Percentiles rank a stretch among this genome's conserved stretches.
These are phyloP conservation scores for Ditylenchus dipsaci DNA, from an alignment of 1,140 invertebrate genomes.

Conservation along the genomic window DNA sequence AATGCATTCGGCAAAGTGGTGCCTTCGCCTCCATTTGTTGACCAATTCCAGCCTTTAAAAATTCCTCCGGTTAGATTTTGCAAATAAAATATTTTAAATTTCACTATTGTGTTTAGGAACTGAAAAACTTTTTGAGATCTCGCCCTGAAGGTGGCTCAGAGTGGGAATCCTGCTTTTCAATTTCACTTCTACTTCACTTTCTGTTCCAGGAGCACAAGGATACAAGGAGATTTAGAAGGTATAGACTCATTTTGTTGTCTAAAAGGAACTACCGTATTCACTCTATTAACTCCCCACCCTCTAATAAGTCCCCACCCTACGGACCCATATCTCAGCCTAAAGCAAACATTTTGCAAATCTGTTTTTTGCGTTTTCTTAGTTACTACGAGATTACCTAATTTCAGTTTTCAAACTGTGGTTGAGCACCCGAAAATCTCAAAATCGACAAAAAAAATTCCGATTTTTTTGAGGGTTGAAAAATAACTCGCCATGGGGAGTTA, in stretches of 20 bases:
- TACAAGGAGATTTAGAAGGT: slow-evolving; percentile 49
- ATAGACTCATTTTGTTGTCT: not conserved
- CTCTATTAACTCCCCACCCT: too few species aligned
- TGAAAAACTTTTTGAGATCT: slow-evolving; percentile 42
- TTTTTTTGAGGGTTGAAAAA: too few species aligned
- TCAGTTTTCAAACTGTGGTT: too few species aligned
- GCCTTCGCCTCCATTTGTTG: slow-evolving; percentile 18
- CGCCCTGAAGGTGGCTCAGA: slow-evolving; percentile 45
- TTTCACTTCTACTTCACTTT: slow-evolving; percentile 50
- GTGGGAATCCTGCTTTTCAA: slow-evolving; percentile 43
- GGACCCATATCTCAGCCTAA: too few species aligned
- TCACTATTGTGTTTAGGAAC: slow-evolving; percentile 33
- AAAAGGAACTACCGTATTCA: too few species aligned
- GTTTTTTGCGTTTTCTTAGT: too few species aligned
- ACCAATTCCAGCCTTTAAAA: slow-evolving; percentile 41
- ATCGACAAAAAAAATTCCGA: too few species aligned
- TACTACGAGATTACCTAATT: too few species aligned
- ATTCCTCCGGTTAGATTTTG: slow-evolving; percentile 40
- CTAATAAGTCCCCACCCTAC: too few species aligned
- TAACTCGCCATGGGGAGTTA: too few species aligned
- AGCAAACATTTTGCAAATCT: too few species aligned
- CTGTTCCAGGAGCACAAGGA: slow-evolving; percentile 55
- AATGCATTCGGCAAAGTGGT: slow-evolving; percentile 15
- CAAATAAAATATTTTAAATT: slow-evolving; percentile 1
- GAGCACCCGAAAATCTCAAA: too few species aligned